A percentile compares a stretch with the other conserved stretches of the same genome.
Conservation (phyloP, 2,888 invertebrate genomes). For the Polyommatus iphigenia region DNA sequence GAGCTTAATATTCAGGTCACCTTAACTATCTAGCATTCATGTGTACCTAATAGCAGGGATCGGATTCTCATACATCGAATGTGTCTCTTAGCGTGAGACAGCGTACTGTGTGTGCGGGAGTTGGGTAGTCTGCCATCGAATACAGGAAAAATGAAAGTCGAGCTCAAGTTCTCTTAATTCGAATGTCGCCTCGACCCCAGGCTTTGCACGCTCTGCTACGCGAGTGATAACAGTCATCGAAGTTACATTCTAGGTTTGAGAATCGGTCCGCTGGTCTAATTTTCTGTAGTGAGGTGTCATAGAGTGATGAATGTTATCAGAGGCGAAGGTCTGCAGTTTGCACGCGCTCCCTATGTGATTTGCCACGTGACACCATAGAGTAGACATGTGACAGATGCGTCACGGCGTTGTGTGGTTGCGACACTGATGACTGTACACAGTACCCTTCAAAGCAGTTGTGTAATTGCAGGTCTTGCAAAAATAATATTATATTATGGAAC, state of each 20-base stretch:
- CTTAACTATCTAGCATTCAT: not conserved
- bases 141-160: not conserved
- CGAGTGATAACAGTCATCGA: no score
- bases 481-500: not conserved
- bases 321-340: slow-evolving; percentile 32
- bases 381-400: slow-evolving; percentile 20
- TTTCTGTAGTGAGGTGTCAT: not conserved
- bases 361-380: slow-evolving; percentile 31
- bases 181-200: no score
- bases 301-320: slow-evolving; percentile 33
- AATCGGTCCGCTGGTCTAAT: slow-evolving; percentile 3
- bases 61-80: not conserved
- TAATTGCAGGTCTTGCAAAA: not conserved
- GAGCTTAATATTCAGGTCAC: not conserved
- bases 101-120: no score
- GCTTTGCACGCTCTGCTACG: no score
- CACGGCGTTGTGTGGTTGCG: not conserved
- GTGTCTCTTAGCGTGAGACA: no score
- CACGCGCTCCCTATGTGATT: slow-evolving; percentile 33
- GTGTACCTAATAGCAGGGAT: not conserved
- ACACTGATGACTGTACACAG: not conserved
- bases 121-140: no score
- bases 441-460: not conserved
- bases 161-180: no score
- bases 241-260: not conserved